Evolutionary conservation across 2,113 vertebrate species (phyloP).

Genomic region (Brienomyrus brachyistius): DNA sequence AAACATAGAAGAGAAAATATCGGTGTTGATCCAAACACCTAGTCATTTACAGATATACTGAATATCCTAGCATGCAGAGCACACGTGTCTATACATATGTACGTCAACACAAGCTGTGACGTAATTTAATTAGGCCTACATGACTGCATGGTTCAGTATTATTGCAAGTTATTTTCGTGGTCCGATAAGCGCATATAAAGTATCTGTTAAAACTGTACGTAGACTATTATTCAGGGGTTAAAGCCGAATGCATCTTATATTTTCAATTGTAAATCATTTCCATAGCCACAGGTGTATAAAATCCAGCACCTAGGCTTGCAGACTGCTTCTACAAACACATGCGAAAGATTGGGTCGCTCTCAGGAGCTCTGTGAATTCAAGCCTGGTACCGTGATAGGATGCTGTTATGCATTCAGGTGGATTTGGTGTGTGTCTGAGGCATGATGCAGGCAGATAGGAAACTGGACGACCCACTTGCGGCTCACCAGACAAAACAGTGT

Average conservation of each 20-base stretch:
- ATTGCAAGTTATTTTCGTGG: neutral
- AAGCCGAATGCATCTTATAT: too few species aligned
- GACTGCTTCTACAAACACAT: neutral
- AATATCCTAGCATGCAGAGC: neutral
- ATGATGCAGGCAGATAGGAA: too few species aligned
- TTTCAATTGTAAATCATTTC: too few species aligned
- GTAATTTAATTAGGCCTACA: neutral
- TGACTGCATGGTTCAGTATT: neutral
- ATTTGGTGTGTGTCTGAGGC: too few species aligned
- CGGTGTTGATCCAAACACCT: neutral
- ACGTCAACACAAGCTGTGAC: neutral
- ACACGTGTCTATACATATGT: neutral
- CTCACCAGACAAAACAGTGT: too few species aligned
- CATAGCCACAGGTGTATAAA: neutral
- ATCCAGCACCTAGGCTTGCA: neutral
- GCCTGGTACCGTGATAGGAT: neutral
- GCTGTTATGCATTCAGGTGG: too few species aligned
- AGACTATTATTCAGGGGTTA: neutral
- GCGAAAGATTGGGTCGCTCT: neutral
- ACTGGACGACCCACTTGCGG: too few species aligned
- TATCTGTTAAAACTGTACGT: neutral
- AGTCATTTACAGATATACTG: neutral
- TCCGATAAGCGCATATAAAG: neutral
- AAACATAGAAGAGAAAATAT: neutral
- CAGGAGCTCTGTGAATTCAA: neutral